Base-by-base conservation (phyloP, 2,113 vertebrate genomes). In the Calyptommatus sinebrachiatus region DNA sequence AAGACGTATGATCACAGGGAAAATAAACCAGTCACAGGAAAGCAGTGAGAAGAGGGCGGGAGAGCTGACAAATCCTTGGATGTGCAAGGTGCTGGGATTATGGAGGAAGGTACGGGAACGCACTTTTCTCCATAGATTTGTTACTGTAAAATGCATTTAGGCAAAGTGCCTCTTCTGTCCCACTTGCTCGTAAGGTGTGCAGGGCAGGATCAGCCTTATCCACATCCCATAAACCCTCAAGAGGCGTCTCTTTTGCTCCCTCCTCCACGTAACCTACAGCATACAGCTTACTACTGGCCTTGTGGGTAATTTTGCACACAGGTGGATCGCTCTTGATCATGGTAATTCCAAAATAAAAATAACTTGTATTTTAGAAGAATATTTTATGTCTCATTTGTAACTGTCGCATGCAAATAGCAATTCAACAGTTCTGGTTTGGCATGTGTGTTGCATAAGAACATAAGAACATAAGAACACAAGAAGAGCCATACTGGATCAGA, bases 311-410 rank as follows among this genome's bases (percentile, higher is more conserved):
- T 53, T 86, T 88, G 69, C 84, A 79, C 88, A 80, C 67, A 70
- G 35, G 71, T n/a, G 24, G 28, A 71, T 77, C 35, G 10, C 29
- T 76, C 45, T 46, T 79, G 87, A 74, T 81, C 31, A 61, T 24
- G 11, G 35, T 57, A 86, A 88, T 86, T 79, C 82, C 84, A 86
- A 88, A 87, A 68, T 71, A 88, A 88, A 91, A 88, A 80, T 24
- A 81, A 80, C 76, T 78, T 80, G 11, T 5, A 71, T 85, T 90
- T 88, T 76, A 83, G 80, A 90, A 81, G 29, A 87, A 68, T 88
- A 46, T 80, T 89, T 89, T 67, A 60, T 85, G 29, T 87, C 62
- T 86, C 4, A 69, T 86, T 88, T 87, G 67, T 88, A 88, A 87
- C 84, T 86, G 61, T 86, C 53, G 73, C 79, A 77, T 87, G 75